Percentiles rank a stretch among this genome's conserved stretches.
These are phyloP conservation scores for Lobophora halterata DNA, from an alignment of 2,888 invertebrate species.

Conservation along the genomic window DNA sequence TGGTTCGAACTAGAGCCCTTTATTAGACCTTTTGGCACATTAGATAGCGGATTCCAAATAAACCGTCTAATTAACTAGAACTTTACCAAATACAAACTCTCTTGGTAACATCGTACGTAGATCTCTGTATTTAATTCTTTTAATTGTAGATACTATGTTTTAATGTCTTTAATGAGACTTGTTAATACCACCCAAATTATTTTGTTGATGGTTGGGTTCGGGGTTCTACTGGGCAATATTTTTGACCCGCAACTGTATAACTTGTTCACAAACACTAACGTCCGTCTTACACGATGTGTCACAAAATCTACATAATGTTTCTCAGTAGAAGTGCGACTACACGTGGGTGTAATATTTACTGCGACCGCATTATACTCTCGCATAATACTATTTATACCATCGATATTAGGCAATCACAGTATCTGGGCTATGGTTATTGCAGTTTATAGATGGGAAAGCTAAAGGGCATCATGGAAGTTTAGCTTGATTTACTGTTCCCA, in stretches of 20 bases:
- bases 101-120: background rate
- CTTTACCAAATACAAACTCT: background rate
- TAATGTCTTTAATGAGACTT: too few species aligned
- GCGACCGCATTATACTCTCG: conserved; percentile 7
- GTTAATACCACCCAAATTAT: too few species aligned
- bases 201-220: too few species aligned
- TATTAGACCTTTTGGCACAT: conserved; percentile 7
- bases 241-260: background rate
- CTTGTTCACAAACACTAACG: background rate
- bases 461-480: conserved; percentile 24
- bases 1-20: conserved; percentile 9
- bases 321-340: conserved; percentile 14
- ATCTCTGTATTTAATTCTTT: too few species aligned
- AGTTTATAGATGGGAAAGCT: conserved; percentile 17
- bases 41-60: too few species aligned
- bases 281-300: background rate
- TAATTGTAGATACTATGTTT: too few species aligned
- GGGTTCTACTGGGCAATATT: too few species aligned
- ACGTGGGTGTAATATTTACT: conserved; percentile 21
- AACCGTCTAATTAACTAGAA: conserved; percentile 8
- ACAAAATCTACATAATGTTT: conserved; percentile 7
- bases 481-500: conserved; percentile 23
- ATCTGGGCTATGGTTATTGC: conserved; percentile 15
- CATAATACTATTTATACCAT: conserved; percentile 16
- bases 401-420: conserved; percentile 17